A percentile compares a stretch with the other conserved stretches of the same genome.
Evolutionary conservation across 2,797 vertebrate species (phyloP).

Genomic region (Pseudochirops corinnae): DNA sequence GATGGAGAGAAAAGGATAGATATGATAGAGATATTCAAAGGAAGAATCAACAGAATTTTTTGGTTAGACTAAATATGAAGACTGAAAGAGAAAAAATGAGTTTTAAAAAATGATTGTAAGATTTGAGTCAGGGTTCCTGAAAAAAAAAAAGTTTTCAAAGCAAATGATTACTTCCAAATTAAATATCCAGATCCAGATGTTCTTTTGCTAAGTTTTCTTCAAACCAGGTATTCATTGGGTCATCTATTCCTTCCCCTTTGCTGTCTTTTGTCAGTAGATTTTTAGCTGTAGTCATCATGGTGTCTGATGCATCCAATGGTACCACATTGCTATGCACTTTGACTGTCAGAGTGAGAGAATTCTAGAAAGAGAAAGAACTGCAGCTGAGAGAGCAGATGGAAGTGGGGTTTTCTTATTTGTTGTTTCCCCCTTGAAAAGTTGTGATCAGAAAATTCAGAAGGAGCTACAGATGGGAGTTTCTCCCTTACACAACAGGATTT

Average conservation of each 20-base stretch:
- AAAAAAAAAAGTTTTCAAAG: background rate
- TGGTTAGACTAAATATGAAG: background rate
- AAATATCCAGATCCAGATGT: background rate
- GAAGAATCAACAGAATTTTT: background rate
- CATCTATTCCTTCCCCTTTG: background rate
- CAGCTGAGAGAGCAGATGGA: background rate
- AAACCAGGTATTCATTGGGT: background rate
- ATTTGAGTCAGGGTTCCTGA: background rate
- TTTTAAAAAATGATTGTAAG: background rate
- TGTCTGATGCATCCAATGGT: background rate
- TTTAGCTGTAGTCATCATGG: background rate
- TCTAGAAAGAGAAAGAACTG: background rate
- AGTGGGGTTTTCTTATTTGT: background rate
- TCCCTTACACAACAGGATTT: slow-evolving; percentile 17
- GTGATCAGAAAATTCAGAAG: slow-evolving; percentile 13
- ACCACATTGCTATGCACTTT: background rate
- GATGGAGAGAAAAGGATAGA: background rate
- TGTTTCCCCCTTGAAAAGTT: background rate
- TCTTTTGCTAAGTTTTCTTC: background rate
- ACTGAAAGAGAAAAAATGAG: background rate
- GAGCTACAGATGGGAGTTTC: background rate
- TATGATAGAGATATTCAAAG: background rate
- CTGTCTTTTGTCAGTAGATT: background rate
- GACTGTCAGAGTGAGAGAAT: background rate
- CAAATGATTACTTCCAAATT: background rate